Percentiles rank a stretch among this genome's conserved stretches.
Conservation (phyloP, 2,113 vertebrate species). For the Cercopithecus mona region DNA sequence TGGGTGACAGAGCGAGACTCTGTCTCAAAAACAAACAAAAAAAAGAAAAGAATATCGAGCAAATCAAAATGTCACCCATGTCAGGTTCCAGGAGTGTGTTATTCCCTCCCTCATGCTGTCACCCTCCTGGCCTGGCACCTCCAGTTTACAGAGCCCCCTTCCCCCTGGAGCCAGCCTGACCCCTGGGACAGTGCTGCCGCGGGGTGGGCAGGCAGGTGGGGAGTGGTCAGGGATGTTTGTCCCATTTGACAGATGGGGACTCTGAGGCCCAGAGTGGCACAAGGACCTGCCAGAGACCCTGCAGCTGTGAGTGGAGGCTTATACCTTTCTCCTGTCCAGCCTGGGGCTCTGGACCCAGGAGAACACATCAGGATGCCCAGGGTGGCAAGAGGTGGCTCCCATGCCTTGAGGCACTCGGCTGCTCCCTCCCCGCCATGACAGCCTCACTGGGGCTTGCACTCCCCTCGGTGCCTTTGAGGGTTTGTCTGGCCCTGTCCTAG, state of each 20-base stretch:
- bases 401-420: background rate
- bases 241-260: background rate
- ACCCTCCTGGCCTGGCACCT: background rate
- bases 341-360: background rate
- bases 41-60: background rate
- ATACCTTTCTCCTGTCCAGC: background rate
- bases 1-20: too few species aligned
- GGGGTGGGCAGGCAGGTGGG: background rate
- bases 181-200: fast-evolving
- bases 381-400: background rate
- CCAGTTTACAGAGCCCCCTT: slow-evolving; percentile 4
- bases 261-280: background rate
- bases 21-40: too few species aligned
- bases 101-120: fast-evolving
- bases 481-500: background rate
- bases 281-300: background rate
- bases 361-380: fast-evolving
- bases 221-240: background rate
- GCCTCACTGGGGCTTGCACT: background rate
- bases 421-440: background rate
- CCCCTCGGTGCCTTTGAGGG: background rate
- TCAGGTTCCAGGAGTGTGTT: background rate
- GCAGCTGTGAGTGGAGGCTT: fast-evolving
- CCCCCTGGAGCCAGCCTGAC: background rate
- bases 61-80: background rate